A percentile compares a stretch with the other conserved stretches of the same genome.
phyloP scores from a whole-genome alignment of 2,888 invertebrate species.

The Urechis unicinctus region DNA sequence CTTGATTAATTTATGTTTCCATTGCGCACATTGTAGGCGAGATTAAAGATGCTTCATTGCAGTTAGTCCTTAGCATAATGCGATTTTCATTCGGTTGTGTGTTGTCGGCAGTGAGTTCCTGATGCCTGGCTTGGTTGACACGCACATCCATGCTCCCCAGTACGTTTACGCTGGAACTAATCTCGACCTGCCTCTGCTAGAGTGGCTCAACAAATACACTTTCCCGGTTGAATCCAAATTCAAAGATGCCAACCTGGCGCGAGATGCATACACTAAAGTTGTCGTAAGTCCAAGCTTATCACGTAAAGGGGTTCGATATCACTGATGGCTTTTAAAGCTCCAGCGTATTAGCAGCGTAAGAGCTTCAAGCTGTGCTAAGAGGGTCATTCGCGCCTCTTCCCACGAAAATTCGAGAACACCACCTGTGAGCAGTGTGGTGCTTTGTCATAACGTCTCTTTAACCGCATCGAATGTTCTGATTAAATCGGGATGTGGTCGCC shows the following conservation, averaged over 20 bases:
- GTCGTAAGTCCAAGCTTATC: slow-evolving; percentile 62
- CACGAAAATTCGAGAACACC: no score
- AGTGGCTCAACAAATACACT: slow-evolving; percentile 81
- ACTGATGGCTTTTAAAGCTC: not conserved
- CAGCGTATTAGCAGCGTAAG: no score
- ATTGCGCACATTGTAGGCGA: not conserved
- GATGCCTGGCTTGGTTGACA: slow-evolving; percentile 82
- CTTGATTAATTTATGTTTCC: no score
- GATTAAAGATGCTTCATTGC: not conserved
- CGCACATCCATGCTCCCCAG: slow-evolving; percentile 85
- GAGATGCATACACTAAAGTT: slow-evolving; percentile 66
- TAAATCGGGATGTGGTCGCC: no score
- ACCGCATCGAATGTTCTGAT: no score
- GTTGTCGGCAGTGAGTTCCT: slow-evolving; percentile 56
- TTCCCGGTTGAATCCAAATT: slow-evolving; percentile 76
- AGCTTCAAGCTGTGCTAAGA: no score
- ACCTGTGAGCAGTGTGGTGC: no score
- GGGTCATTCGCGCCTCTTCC: no score
- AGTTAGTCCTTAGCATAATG: no score
- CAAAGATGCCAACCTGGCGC: slow-evolving; percentile 63
- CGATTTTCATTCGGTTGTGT: not conserved
- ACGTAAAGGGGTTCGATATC: not conserved
- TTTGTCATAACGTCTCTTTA: no score
- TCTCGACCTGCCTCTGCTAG: slow-evolving; percentile 69
- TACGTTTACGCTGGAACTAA: slow-evolving; percentile 80